These are phyloP conservation scores for Mimas tiliae DNA, from an alignment of 2,888 invertebrate species.

Conservation along the genomic window DNA sequence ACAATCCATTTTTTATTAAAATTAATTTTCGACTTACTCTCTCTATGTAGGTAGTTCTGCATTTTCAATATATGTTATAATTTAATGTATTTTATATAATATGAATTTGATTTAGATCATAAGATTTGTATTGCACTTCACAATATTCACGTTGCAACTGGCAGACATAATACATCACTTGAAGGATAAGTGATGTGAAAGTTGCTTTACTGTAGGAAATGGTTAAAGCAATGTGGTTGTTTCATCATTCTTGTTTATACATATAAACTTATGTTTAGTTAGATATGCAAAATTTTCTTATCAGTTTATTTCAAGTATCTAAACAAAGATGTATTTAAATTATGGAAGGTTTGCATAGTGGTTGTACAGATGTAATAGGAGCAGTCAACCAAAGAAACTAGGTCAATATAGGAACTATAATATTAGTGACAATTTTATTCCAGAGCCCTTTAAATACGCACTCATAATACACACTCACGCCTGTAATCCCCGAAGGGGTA, in stretches of 20 bases:
- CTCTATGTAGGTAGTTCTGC: slow-evolving; percentile 24
- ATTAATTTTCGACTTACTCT: not conserved
- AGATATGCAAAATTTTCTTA: too few species aligned
- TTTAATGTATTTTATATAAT: not conserved
- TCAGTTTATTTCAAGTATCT: too few species aligned
- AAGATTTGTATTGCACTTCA: not conserved
- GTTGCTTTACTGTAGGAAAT: slow-evolving; percentile 29
- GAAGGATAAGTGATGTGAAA: slow-evolving; percentile 19
- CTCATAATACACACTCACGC: too few species aligned
- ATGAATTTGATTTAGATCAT: not conserved
- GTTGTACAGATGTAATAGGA: too few species aligned
- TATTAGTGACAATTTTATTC: too few species aligned
- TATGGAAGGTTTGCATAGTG: too few species aligned
- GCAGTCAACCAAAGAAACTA: too few species aligned
- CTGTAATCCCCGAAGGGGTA: too few species aligned
- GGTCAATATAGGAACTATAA: too few species aligned
- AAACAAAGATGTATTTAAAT: too few species aligned
- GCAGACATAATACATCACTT: not conserved
- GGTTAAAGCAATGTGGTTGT: slow-evolving; percentile 26
- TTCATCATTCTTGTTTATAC: not conserved
- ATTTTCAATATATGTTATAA: slow-evolving; percentile 6
- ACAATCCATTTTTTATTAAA: slow-evolving; percentile 1
- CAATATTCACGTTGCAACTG: slow-evolving; percentile 5
- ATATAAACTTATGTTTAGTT: not conserved
- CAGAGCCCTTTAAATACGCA: too few species aligned